Base-by-base conservation (phyloP, 2,888 invertebrate genomes). In the Criorhina ranunculi region DNA sequence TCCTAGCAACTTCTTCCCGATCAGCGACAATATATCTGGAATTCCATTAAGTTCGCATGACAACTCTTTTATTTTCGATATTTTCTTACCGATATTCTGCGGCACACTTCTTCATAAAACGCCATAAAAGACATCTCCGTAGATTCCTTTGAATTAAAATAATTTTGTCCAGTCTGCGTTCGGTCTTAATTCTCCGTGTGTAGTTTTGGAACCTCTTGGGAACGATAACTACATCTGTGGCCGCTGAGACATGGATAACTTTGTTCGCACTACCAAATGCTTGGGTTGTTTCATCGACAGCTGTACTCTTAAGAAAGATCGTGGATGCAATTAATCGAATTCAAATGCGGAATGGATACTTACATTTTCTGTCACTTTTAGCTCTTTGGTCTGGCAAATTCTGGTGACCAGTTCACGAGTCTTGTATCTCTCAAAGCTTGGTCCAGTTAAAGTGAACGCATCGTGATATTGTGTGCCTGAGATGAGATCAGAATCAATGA, bases 371-470 rank as follows among this genome's bases (percentile, higher is more conserved):
- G 90, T 91, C 35, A 88, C 87, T 81, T 89, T 90, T 3, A 86
- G 83, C 69, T 90, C 89, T 60, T 93, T 93, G 19, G 95, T 95
- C 91, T 96, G 96, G 0, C 95, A 94, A 82, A 95, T 94, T 86
- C 95, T 92, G 86, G 89, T 88, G 4, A 87, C 86, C 62, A 89
- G 87, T 2, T 88, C 88, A 37, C 88, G 85, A 37, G 78, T 87
- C 80, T 90, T 91, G 31, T 88, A 87, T 73, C 88, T 89, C 35
- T 91, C 90, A 4, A 90, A 87, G 59, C 90, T 89, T 0, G 92
- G 92, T 2, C 92, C 92, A 4, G 98, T 98, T 92, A 98, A 98
- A 0, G 96, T 95, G 86, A 94, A 95, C 2, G 97, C 98, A 91
- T 98, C 95, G 88, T 96, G 94, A 90, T 95, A 98, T 88, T 95